Base-by-base conservation (phyloP, 2,113 vertebrate genomes). In the Nothocercus nigrocapillus region DNA sequence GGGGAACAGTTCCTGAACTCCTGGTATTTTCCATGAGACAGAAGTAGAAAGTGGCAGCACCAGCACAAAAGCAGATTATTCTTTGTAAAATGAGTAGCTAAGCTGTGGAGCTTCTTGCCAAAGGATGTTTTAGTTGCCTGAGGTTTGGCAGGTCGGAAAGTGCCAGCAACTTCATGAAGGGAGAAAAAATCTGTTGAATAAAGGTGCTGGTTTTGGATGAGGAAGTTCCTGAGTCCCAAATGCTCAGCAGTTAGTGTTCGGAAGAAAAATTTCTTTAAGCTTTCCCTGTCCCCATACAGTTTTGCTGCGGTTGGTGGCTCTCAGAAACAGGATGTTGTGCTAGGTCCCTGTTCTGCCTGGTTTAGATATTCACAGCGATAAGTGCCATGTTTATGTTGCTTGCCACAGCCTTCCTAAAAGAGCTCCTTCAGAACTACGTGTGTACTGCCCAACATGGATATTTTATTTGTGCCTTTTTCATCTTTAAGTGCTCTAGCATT, bases 371-470 rank as follows among this genome's bases (percentile, higher is more conserved):
- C 38, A 67, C 30, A 73, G 68, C 63, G 42, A 22, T 7, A 40
- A 40, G 13, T 45, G 27, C 12, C 63, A 8, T 40, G 17, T 24
- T 69, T 58, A 34, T 83, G 7, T 19, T 58, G 27, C 49, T 78
- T 34, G 34, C 76, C 51, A 42, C 13, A 54, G 68, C 9, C 28
- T 64, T 73, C 34, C 42, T 76, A 51, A 69, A 36, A 74, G n/a
- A 79, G 16, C 14, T 59, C 11, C 32, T 74, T 63, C 36, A 75
- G 61, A 74, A 51, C 7, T 64, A 4, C 3, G 1, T 21, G 5
- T 70, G 7, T 66, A 64, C 24, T 90, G 38, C n/a, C 17, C 27
- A 54, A 72, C 20, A 4, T 0, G 0, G 13, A 13, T 47, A 16
- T 68, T 91, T 82, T 77, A 40, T 61, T 83, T 66, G 2, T 76